A percentile compares a stretch with the other conserved stretches of the same genome.
Evolutionary conservation across 2,113 vertebrate species (phyloP).

Genomic region (Dipodomys spectabilis): DNA sequence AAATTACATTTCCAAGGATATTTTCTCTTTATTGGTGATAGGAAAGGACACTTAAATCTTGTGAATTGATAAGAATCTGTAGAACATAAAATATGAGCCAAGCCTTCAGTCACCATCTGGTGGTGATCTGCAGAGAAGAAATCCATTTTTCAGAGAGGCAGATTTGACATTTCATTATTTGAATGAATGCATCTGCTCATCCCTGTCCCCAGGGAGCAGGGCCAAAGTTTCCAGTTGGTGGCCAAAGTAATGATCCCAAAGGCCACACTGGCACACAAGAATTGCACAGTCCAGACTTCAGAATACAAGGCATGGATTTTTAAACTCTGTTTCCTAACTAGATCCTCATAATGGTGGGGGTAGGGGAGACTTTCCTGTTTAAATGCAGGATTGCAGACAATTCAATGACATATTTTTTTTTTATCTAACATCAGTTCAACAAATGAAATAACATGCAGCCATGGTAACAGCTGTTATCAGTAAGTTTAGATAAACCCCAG

Average conservation of each 20-base stretch:
- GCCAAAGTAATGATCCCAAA: not conserved
- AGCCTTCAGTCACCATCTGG: not conserved
- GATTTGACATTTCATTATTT: conserved; percentile 57
- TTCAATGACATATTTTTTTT: conserved; percentile 43
- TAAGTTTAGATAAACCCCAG: conserved; percentile 4
- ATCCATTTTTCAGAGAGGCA: conserved; percentile 4
- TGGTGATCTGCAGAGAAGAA: not conserved
- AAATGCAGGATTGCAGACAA: conserved; percentile 56
- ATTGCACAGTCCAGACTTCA: conserved; percentile 1
- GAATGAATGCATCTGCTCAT: not conserved
- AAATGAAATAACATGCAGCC: conserved; percentile 63
- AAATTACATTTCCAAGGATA: conserved; percentile 33
- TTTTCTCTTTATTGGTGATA: conserved; percentile 36
- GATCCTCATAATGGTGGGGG: not conserved
- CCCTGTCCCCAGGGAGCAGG: not conserved
- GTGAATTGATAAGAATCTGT: conserved; percentile 3
- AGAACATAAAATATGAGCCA: conserved; percentile 10
- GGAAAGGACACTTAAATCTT: conserved; percentile 33
- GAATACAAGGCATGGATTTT: conserved; percentile 13
- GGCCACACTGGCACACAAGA: not conserved
- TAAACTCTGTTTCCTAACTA: conserved; percentile 42
- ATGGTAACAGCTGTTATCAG: conserved; percentile 49
- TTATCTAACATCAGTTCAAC: conserved; percentile 68
- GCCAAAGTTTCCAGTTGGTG: not conserved
- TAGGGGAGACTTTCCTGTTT: not conserved